phyloP scores from a whole-genome alignment of 2,113 vertebrate species.

The Lucifuga dentata region DNA sequence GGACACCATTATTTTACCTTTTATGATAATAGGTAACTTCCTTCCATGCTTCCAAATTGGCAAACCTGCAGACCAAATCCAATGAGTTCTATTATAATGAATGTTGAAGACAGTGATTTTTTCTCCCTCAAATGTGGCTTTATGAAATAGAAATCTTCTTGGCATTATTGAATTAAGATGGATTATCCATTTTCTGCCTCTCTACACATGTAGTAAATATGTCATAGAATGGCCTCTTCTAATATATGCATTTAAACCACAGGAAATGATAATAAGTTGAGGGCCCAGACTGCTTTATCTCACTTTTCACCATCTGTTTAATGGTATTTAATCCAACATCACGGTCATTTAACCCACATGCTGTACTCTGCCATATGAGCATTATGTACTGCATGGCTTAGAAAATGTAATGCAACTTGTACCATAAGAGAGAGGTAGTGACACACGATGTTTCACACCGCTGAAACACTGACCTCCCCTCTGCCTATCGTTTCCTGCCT shows the following conservation, averaged over 20 bases:
- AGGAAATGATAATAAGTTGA: conserved; percentile 36
- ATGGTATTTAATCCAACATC: conserved; percentile 20
- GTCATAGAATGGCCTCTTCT: conserved; percentile 15
- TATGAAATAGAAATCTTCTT: conserved; percentile 15
- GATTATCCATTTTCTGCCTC: background rate
- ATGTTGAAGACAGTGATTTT: background rate
- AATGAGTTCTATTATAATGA: background rate
- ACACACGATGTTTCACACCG: conserved; percentile 43
- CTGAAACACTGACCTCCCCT: conserved; percentile 37
- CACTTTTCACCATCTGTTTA: conserved; percentile 46
- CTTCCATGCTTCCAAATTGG: background rate
- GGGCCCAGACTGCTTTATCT: conserved; percentile 35
- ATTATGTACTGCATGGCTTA: conserved; percentile 17
- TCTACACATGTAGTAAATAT: background rate
- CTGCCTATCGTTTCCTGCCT: conserved; percentile 26
- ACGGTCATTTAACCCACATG: conserved; percentile 20
- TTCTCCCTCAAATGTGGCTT: conserved; percentile 1
- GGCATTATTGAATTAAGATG: conserved; percentile 14
- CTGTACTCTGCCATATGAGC: conserved; percentile 9
- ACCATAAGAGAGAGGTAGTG: conserved; percentile 7
- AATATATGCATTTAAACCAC: conserved; percentile 28
- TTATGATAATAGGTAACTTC: background rate
- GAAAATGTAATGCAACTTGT: conserved; percentile 13
- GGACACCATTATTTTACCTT: too few species aligned
- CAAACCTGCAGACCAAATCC: conserved; percentile 11